Conservation (phyloP, 2,888 invertebrate species). For the Bombylius major region DNA sequence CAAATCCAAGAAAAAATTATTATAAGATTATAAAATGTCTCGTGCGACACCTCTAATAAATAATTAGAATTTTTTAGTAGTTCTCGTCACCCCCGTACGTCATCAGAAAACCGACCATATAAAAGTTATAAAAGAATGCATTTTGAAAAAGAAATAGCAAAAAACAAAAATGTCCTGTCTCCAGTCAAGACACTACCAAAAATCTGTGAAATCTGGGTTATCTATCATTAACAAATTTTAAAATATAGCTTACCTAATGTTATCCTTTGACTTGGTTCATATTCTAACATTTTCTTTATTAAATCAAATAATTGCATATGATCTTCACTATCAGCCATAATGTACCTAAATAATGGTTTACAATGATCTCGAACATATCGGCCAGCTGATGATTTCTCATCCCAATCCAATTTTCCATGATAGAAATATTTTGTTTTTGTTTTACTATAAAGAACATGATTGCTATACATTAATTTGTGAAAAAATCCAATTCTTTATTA, state of each 20-base stretch:
- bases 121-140: no score
- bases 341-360: slow-evolving; percentile 90
- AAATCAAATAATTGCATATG: slow-evolving; percentile 89
- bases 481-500: slow-evolving; percentile 1
- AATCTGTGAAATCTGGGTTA: no score
- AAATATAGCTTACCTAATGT: slow-evolving; percentile 46
- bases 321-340: slow-evolving; percentile 76
- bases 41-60: no score
- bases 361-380: slow-evolving; percentile 97
- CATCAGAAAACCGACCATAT: no score
- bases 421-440: slow-evolving; percentile 97
- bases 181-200: no score
- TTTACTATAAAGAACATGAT: slow-evolving; percentile 49
- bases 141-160: no score
- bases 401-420: slow-evolving; percentile 96
- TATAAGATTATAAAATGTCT: no score
- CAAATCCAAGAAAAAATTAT: no score
- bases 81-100: no score
- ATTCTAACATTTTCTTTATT: slow-evolving; percentile 90
- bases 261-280: slow-evolving; percentile 85
- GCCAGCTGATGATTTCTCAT: slow-evolving; percentile 90
- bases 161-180: no score
- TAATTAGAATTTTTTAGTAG: no score
- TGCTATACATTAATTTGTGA: slow-evolving; percentile 23
- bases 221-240: no score